Conservation (phyloP, 2,888 invertebrate genomes). For the Tiliacea citrago region DNA sequence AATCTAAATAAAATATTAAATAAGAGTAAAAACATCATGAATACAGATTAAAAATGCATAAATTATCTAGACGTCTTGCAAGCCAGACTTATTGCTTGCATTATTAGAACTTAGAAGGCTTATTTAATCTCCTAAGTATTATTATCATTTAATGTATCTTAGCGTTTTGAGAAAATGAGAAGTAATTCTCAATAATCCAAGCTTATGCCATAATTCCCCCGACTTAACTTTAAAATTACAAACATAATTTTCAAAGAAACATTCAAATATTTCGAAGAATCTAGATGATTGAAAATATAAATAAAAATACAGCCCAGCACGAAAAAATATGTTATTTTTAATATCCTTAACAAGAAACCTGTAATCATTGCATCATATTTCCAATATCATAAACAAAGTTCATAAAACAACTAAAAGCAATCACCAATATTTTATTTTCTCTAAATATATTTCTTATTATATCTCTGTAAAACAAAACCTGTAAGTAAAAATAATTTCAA, state of each 20-base stretch:
- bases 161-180: not conserved
- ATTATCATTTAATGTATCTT: not conserved
- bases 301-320: too few relatives aligned
- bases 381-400: slow-evolving; percentile 1
- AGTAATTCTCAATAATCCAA: too few relatives aligned
- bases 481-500: not conserved
- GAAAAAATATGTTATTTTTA: not conserved
- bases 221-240: not conserved
- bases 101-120: not conserved
- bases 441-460: not conserved
- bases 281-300: not conserved
- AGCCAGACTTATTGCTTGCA: not conserved
- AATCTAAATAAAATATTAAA: slow-evolving; percentile 35
- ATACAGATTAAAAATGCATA: slow-evolving; percentile 24
- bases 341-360: not conserved
- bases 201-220: too few relatives aligned
- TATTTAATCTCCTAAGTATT: not conserved
- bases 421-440: slow-evolving; percentile 8
- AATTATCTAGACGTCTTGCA: slow-evolving; percentile 9
- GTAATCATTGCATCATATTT: not conserved
- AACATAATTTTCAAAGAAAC: not conserved
- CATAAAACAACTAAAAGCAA: not conserved
- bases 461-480: not conserved
- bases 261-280: not conserved
- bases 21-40: slow-evolving; percentile 15